phyloP scores from a whole-genome alignment of 2,113 vertebrate species.

The Erythrocercus mccallii region DNA sequence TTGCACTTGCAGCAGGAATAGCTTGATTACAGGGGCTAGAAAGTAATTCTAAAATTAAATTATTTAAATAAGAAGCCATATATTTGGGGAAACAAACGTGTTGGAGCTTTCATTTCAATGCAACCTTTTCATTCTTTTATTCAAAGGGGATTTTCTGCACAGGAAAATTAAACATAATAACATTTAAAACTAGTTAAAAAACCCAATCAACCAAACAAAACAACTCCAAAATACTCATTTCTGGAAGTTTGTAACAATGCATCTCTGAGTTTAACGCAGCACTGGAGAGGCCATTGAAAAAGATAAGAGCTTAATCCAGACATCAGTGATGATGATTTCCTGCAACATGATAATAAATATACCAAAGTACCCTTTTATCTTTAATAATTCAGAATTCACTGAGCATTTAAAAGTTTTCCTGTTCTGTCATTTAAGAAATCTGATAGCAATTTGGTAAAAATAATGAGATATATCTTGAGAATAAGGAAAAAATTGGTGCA shows the following conservation, averaged over 20 bases:
- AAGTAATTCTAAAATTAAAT: not conserved
- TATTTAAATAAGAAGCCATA: not conserved
- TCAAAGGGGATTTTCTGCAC: not conserved
- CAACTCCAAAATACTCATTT: not conserved
- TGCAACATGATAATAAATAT: slow-evolving; percentile 70
- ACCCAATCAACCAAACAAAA: not conserved
- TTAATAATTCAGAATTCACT: slow-evolving; percentile 74
- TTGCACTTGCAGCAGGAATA: not conserved
- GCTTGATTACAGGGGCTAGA: not conserved
- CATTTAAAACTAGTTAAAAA: not conserved
- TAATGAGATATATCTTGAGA: not conserved
- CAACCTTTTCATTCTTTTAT: not conserved
- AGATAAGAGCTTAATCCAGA: slow-evolving; percentile 64
- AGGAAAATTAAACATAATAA: not conserved
- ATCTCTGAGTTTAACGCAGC: slow-evolving; percentile 46
- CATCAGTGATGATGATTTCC: slow-evolving; percentile 47
- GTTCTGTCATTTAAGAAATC: slow-evolving; percentile 67
- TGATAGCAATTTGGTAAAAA: slow-evolving; percentile 60
- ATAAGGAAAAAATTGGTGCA: not conserved
- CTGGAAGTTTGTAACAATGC: slow-evolving; percentile 9
- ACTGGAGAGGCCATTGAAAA: slow-evolving; percentile 50
- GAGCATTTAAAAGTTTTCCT: slow-evolving; percentile 66
- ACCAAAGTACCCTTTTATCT: slow-evolving; percentile 68
- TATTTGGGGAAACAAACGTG: not conserved
- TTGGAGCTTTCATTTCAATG: not conserved